A percentile compares a stretch with the other conserved stretches of the same genome.
phyloP scores from a whole-genome alignment of 2,888 invertebrate species.

The Pseudococcus viburni region DNA sequence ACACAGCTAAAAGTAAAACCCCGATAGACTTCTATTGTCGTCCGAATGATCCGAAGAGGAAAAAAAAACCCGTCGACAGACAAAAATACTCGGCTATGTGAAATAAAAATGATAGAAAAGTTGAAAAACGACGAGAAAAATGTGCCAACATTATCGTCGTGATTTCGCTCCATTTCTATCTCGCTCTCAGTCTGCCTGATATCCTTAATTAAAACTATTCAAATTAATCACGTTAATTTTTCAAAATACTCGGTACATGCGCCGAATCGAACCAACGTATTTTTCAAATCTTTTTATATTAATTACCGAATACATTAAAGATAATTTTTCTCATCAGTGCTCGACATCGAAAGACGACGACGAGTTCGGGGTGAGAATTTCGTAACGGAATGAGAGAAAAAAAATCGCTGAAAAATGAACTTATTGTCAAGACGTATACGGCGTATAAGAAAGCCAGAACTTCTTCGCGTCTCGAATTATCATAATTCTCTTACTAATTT shows the following conservation, averaged over 20 bases:
- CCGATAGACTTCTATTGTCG: slow-evolving; percentile 26
- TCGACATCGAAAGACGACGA: slow-evolving; percentile 16
- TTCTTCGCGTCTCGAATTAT: slow-evolving; percentile 8
- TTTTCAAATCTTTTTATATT: slow-evolving; percentile 9
- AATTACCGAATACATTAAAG: slow-evolving; percentile 45
- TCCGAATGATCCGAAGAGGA: not conserved
- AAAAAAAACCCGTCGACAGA: not conserved
- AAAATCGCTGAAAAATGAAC: slow-evolving; percentile 43
- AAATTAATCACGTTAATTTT: slow-evolving; percentile 48
- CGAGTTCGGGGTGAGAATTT: not conserved
- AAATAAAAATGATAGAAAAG: not conserved
- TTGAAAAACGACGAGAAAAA: slow-evolving; percentile 40
- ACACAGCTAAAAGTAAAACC: not conserved
- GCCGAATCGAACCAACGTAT: slow-evolving; percentile 1
- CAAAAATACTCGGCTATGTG: not conserved
- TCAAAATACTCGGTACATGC: not conserved
- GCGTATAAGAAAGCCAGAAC: not conserved
- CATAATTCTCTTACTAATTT: slow-evolving; percentile 47
- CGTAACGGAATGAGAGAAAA: not conserved
- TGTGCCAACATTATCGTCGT: slow-evolving; percentile 44
- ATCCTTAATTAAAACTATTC: slow-evolving; percentile 52
- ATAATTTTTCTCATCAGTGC: slow-evolving; percentile 38
- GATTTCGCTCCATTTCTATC: not conserved
- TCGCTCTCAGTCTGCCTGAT: not conserved
- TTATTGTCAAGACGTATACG: not conserved